Evolutionary conservation across 2,797 vertebrate species (phyloP).

Genomic region (Tragopan temminckii): DNA sequence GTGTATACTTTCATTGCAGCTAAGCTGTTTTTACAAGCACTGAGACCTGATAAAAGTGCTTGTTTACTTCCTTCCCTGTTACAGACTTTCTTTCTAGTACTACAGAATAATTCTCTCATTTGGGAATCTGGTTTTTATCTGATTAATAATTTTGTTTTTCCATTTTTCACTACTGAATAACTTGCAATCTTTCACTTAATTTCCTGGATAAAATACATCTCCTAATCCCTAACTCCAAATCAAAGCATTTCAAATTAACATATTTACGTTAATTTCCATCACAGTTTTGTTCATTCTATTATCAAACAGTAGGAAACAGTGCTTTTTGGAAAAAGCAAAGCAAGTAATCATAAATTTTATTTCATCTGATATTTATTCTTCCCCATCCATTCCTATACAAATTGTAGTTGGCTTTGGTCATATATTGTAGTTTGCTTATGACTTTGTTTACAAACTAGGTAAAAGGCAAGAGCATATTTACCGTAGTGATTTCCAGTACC

Average conservation of each 20-base stretch:
- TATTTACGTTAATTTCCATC: background rate
- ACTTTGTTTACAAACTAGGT: background rate
- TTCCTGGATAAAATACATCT: background rate
- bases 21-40: slow-evolving; percentile 7
- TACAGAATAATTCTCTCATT: background rate
- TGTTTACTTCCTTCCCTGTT: background rate
- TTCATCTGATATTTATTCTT: background rate
- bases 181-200: background rate
- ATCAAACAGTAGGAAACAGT: background rate
- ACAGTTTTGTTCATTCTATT: background rate
- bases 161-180: background rate
- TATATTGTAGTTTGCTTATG: background rate
- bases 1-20: background rate
- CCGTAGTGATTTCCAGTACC: background rate
- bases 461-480: background rate
- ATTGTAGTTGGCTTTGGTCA: background rate
- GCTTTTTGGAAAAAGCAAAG: background rate
- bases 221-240: background rate
- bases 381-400: background rate
- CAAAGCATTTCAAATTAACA: background rate
- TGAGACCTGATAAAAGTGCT: background rate
- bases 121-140: background rate
- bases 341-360: background rate
- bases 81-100: background rate
- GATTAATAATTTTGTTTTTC: background rate